Base-by-base conservation (phyloP, 2,888 invertebrate species). In the Torymus aiolomorphi region DNA sequence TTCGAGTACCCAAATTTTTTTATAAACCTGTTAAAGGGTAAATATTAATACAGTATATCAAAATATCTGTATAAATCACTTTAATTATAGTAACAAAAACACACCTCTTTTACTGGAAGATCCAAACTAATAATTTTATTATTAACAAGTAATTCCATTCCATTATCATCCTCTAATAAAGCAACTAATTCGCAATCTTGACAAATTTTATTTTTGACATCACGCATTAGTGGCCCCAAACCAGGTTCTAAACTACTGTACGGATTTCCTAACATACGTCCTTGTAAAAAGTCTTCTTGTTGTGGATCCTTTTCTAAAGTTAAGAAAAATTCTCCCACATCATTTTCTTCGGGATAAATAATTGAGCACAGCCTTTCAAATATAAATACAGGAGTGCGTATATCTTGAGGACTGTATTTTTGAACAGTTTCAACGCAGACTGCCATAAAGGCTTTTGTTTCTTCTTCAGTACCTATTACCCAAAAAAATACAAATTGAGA, bases 131-230 rank as follows among this genome's bases (percentile, higher is more conserved):
- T 98, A 84, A 99, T 99, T 92, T 98, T 98, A 90, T 98, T 98
- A 90, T 97, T 97, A 10, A 99, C 98, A 51, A 99, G 93, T 83
- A 99, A 92, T 89, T 98, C 98, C 98, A 99, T 99, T 75, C 98
- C 98, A 88, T 97, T 98, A 91, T 99, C 99, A 90, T 99, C 99
- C 89, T 99, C 99, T 0, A 99, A 91, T 42, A 99, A 91, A 0
- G 99, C 98, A n/a, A 99, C 97, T 80, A 99, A 92, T 89, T 99
- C 99, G 91, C 99, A 99, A 91, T 99, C 99, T 66, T 96, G 96
- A 88, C 97, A 98, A 84, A 99, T 99, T 91, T 99, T 99, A 91
- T 99, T 99, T 91, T 99, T 99, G 12, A 99, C 97, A 90, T 99
- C 98, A 57, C 99, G 93, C 99, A 99, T 99, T 13, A 98, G 91